Evolutionary conservation across 2,113 vertebrate genomes (phyloP).

Genomic region (Phyllostomus hastatus): DNA sequence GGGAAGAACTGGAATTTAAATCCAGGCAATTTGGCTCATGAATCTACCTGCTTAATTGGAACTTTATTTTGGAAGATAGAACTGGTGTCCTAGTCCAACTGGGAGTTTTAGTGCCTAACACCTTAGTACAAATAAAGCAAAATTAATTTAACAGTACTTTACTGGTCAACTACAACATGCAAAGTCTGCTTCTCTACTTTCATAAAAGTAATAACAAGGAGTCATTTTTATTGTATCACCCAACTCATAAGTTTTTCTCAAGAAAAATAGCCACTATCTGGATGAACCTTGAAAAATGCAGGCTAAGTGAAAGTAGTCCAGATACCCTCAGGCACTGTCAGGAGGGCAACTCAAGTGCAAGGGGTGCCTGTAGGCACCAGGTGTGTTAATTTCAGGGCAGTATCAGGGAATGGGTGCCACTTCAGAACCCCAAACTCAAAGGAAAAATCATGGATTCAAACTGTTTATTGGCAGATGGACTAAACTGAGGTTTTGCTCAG

Average conservation of each 20-base stretch:
- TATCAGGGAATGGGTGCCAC: not conserved
- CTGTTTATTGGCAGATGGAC: not conserved
- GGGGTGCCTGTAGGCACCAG: not conserved
- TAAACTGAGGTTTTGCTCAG: not conserved
- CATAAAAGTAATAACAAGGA: not conserved
- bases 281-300: not conserved
- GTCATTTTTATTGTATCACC: not conserved
- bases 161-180: not conserved
- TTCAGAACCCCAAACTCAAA: not conserved
- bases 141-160: not conserved
- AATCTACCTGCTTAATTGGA: not conserved
- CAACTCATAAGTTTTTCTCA: not conserved
- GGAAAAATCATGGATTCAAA: not conserved
- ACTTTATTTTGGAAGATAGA: not conserved
- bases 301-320: not conserved
- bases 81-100: not conserved
- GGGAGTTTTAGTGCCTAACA: not conserved
- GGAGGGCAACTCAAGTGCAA: not conserved
- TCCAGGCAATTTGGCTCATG: not conserved
- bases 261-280: not conserved
- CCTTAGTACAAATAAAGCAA: not conserved
- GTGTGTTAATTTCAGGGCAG: not conserved
- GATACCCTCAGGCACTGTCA: not conserved
- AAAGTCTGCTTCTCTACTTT: not conserved
- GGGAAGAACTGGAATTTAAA: not conserved